Percentiles rank a stretch among this genome's conserved stretches.
These are phyloP conservation scores for Leptinotarsa peninsularis DNA, from an alignment of 2,888 invertebrate species.

Conservation along the genomic window DNA sequence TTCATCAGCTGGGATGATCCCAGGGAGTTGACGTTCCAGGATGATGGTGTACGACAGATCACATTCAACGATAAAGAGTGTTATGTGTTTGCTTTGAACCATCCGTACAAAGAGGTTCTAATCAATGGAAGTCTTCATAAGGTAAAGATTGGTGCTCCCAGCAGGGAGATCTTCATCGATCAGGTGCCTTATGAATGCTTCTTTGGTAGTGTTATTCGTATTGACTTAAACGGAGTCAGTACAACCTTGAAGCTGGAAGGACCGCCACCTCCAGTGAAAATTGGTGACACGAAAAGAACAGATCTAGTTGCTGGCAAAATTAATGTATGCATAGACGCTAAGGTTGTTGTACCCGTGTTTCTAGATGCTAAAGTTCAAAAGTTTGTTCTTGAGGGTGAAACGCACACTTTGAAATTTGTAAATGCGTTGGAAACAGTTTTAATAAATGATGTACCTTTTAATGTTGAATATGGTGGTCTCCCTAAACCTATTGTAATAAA, in stretches of 20 bases:
- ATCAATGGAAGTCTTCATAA: conserved; percentile 81
- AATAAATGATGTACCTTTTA: conserved; percentile 82
- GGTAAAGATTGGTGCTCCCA: conserved; percentile 91
- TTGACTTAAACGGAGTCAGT: conserved; percentile 83
- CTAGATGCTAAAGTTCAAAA: conserved; percentile 86
- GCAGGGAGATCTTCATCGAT: conserved; percentile 91
- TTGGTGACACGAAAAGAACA: conserved; percentile 80
- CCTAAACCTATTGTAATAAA: conserved; percentile 82
- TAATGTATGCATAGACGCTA: conserved; percentile 85
- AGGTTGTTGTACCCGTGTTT: conserved; percentile 82
- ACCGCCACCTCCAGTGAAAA: conserved; percentile 93
- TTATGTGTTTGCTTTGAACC: conserved; percentile 74
- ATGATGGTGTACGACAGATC: conserved; percentile 77
- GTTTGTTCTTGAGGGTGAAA: conserved; percentile 78
- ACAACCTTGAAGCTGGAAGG: conserved; percentile 87
- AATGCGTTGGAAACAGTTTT: conserved; percentile 82
- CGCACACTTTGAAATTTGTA: conserved; percentile 83
- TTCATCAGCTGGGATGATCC: conserved; percentile 90
- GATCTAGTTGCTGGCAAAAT: conserved; percentile 89
- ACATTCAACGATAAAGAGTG: conserved; percentile 83
- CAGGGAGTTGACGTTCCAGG: conserved; percentile 85
- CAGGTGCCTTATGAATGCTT: conserved; percentile 90
- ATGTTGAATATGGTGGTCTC: conserved; percentile 85
- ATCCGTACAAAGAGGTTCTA: conserved; percentile 78
- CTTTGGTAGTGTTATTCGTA: conserved; percentile 88